Conservation (phyloP, 2,888 invertebrate species). For the Prenolepis imparis region DNA sequence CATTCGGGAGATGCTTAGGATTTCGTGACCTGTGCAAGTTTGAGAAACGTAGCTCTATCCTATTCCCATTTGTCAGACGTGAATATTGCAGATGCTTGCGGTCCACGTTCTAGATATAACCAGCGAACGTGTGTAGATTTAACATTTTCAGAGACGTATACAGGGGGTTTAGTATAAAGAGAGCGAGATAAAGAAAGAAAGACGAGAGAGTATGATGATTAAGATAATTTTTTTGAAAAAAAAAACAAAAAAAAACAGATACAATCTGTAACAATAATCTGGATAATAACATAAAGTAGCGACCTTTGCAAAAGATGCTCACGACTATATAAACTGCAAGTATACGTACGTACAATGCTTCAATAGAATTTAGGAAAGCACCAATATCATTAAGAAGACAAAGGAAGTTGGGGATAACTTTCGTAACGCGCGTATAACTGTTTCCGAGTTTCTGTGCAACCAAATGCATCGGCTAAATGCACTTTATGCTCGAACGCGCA, state of each 20-base stretch:
- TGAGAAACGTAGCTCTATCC: not conserved
- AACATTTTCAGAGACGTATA: not conserved
- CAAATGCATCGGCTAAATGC: conserved; percentile 13
- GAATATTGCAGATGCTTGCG: conserved; percentile 30
- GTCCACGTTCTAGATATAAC: conserved; percentile 16
- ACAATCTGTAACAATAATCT: not conserved
- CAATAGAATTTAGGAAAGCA: not conserved
- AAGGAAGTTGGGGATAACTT: conserved; percentile 29
- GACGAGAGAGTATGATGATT: not conserved
- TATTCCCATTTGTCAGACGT: conserved; percentile 30
- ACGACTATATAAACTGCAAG: not conserved
- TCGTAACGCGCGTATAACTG: conserved; percentile 6
- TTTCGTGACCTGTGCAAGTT: conserved; percentile 30
- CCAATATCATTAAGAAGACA: conserved; percentile 32
- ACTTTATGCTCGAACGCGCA: conserved; percentile 35
- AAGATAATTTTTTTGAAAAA: not conserved
- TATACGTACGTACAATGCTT: not conserved
- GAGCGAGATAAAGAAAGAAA: not conserved
- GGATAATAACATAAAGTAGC: not conserved
- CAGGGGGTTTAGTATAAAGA: not conserved
- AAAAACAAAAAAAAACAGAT: not conserved
- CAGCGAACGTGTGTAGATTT: conserved; percentile 10
- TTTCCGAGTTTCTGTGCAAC: conserved; percentile 9
- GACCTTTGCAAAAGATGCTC: not conserved
- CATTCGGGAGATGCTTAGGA: conserved; percentile 8